Evolutionary conservation across 2,113 vertebrate genomes (phyloP).

Genomic region (Dryoscopus gambensis): DNA sequence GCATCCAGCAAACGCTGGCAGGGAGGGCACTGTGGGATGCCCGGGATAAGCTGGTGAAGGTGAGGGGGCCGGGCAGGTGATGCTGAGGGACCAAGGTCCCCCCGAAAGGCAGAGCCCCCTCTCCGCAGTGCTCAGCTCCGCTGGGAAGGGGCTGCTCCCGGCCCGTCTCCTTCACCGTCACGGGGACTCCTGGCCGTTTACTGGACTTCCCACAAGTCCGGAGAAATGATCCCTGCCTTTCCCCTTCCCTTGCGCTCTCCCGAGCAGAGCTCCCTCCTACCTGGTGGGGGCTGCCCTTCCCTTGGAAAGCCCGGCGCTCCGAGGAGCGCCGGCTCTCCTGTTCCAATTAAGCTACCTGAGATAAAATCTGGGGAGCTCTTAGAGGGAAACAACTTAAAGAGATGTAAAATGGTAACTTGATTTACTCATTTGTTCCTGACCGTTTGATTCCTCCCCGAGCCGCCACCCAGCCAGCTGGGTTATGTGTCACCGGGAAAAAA

Average conservation of each 20-base stretch:
- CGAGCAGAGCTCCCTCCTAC: not conserved
- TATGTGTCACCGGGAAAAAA: conserved; percentile 44
- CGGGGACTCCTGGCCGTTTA: not conserved
- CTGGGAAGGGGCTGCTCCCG: not conserved
- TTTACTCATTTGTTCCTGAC: conserved; percentile 62
- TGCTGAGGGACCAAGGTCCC: not conserved
- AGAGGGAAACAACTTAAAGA: conserved; percentile 63
- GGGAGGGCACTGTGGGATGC: not conserved
- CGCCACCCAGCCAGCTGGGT: conserved; percentile 61
- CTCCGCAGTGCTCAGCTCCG: rapidly evolving
- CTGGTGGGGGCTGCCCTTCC: conserved; percentile 35
- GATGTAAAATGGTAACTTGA: conserved; percentile 66
- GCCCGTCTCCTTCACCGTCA: rapidly evolving
- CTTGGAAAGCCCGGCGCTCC: not conserved
- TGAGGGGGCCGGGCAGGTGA: not conserved
- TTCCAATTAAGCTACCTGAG: conserved; percentile 49
- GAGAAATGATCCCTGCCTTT: not conserved
- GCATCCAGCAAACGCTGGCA: not conserved
- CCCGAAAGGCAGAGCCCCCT: not conserved
- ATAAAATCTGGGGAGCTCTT: conserved; percentile 63
- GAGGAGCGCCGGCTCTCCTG: not conserved
- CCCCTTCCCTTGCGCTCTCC: not conserved
- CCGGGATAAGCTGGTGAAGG: not conserved
- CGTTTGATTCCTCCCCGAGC: conserved; percentile 45
- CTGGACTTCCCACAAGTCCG: not conserved